Evolutionary conservation across 2,888 invertebrate genomes (phyloP).

Genomic region (Andricus quercusramuli): DNA sequence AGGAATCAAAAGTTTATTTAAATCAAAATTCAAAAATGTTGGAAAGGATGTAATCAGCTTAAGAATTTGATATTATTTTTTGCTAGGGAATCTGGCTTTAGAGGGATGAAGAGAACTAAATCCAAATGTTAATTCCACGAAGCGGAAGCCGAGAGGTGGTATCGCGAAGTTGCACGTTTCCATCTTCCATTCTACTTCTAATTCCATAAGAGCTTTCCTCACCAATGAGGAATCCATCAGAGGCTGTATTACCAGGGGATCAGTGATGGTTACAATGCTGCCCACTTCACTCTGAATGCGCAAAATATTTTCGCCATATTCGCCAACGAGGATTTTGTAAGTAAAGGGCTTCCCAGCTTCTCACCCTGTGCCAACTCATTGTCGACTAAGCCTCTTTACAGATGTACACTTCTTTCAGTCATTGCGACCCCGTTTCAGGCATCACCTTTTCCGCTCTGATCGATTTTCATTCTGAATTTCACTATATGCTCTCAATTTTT

Average conservation of each 20-base stretch:
- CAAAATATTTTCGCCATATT: constrained; percentile 29
- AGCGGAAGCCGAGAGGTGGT: constrained; percentile 9
- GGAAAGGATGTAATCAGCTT: neutral
- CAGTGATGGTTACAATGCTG: constrained; percentile 13
- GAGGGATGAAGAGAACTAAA: constrained; percentile 13
- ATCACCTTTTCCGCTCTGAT: neutral
- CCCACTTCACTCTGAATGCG: constrained; percentile 28
- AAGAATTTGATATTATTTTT: neutral
- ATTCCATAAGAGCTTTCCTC: constrained; percentile 30
- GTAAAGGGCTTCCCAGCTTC: neutral
- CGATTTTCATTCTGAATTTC: neutral
- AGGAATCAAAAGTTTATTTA: too few relatives aligned
- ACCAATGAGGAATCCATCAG: constrained; percentile 23
- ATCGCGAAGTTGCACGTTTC: constrained; percentile 19
- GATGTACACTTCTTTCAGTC: constrained; percentile 4
- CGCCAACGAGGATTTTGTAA: constrained; percentile 22
- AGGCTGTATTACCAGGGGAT: constrained; percentile 25
- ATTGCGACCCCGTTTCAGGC: neutral
- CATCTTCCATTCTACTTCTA: constrained; percentile 32
- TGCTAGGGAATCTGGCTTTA: neutral
- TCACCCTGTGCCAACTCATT: constrained; percentile 10
- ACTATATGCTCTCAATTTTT: too few relatives aligned
- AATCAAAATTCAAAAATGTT: neutral
- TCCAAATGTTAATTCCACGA: constrained; percentile 16
- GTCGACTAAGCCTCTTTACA: constrained; percentile 16